Evolutionary conservation across 2,888 invertebrate species (phyloP).

Genomic region (Phymatocera aterrima): DNA sequence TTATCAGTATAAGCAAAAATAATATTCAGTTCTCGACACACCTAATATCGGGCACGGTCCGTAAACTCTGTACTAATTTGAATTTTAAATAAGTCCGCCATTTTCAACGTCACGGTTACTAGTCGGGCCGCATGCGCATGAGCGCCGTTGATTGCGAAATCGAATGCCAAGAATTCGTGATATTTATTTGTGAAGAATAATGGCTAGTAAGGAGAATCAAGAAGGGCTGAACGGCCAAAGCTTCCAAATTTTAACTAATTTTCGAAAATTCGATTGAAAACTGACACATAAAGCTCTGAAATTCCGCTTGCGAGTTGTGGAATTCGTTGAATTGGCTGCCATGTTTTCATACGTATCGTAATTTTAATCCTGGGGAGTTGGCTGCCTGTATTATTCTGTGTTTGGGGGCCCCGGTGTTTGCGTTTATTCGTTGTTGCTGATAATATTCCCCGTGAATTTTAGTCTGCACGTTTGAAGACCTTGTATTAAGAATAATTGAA

Average conservation of each 20-base stretch:
- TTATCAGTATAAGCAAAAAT: not conserved
- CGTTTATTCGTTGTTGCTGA: constrained; percentile 42
- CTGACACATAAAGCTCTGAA: not conserved
- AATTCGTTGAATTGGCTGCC: constrained; percentile 6
- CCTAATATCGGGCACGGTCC: not conserved
- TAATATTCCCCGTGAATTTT: constrained; percentile 38
- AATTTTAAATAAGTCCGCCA: constrained; percentile 19
- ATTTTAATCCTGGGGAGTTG: constrained; percentile 18
- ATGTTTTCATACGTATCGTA: not conserved
- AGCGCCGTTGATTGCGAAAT: not conserved
- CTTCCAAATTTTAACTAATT: not conserved
- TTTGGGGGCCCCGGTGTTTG: constrained; percentile 45
- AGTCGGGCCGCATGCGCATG: constrained; percentile 12
- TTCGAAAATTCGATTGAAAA: not conserved
- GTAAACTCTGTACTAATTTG: not conserved
- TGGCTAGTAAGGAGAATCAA: not conserved
- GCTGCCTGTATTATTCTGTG: constrained; percentile 29
- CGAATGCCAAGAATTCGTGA: not conserved
- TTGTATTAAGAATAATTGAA: not conserved
- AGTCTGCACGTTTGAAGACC: constrained; percentile 22
- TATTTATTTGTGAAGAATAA: not conserved
- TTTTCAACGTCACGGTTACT: not conserved
- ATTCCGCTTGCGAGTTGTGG: not conserved
- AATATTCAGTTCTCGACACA: not conserved
- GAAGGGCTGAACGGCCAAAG: not conserved